Conservation (phyloP, 1,140 invertebrate genomes). For the Tetragonula clypearis region DNA sequence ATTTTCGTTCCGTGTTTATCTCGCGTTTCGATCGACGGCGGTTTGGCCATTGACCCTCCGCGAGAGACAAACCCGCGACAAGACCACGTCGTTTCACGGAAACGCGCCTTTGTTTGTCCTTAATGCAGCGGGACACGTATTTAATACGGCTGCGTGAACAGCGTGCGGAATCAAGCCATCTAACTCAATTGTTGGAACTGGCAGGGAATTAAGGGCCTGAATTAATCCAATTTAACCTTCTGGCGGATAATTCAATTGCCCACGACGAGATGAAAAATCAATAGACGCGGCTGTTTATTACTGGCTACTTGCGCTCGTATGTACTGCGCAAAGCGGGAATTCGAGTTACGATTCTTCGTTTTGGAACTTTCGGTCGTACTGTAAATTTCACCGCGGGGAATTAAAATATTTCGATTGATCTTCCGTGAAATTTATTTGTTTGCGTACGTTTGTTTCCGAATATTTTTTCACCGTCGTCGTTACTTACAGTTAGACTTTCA, state of each 20-base stretch:
- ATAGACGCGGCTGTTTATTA: slow-evolving; percentile 32
- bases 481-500: too few species aligned
- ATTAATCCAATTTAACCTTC: slow-evolving; percentile 61
- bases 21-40: slow-evolving; percentile 47
- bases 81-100: too few species aligned
- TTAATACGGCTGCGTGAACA: slow-evolving; percentile 10
- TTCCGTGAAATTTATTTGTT: too few species aligned
- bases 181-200: slow-evolving; percentile 51
- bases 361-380: too few species aligned
- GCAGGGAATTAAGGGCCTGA: slow-evolving; percentile 43
- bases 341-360: neutral
- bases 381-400: too few species aligned
- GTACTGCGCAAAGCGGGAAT: too few species aligned
- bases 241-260: slow-evolving; percentile 57
- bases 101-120: slow-evolving; percentile 26
- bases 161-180: slow-evolving; percentile 34
- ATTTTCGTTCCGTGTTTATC: slow-evolving; percentile 50
- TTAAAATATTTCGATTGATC: too few species aligned
- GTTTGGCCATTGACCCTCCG: neutral
- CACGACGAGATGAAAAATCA: slow-evolving; percentile 60
- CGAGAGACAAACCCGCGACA: neutral
- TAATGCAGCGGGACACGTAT: slow-evolving; percentile 1
- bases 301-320: neutral
- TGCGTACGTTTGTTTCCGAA: too few species aligned
- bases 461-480: too few species aligned